These are phyloP conservation scores for Poicephalus meyeri DNA, from an alignment of 2,113 vertebrate species.

Conservation along the genomic window DNA sequence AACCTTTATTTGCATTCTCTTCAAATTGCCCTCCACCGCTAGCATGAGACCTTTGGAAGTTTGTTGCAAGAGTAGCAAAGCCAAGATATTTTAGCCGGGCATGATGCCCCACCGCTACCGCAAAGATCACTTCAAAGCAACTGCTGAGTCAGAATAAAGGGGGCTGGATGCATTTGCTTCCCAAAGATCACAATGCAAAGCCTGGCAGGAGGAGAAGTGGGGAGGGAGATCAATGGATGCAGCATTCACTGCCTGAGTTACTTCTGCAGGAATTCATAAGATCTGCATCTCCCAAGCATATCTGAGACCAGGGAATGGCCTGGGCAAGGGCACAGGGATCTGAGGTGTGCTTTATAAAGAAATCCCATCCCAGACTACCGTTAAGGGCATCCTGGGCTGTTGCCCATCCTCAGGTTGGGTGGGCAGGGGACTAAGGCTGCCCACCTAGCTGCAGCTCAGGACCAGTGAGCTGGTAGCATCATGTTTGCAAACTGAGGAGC, in stretches of 20 bases:
- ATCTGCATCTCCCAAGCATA: neutral
- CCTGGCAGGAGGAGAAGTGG: neutral
- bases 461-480: neutral
- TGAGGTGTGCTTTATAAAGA: neutral
- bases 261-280: slow-evolving; percentile 20
- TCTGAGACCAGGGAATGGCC: neutral
- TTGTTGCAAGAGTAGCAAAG: slow-evolving; percentile 45
- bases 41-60: slow-evolving; percentile 70
- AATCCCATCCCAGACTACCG: neutral
- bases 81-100: slow-evolving; percentile 67
- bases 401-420: neutral
- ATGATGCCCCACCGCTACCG: slow-evolving; percentile 52
- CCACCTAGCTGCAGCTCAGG: neutral
- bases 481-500: accelerated
- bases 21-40: slow-evolving; percentile 68
- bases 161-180: slow-evolving; percentile 11
- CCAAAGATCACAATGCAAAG: slow-evolving; percentile 38
- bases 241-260: slow-evolving; percentile 27
- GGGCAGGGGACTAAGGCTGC: neutral
- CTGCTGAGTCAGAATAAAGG: slow-evolving; percentile 67
- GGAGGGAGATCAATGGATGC: slow-evolving; percentile 23
- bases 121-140: slow-evolving; percentile 52
- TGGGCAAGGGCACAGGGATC: neutral
- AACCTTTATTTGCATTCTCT: slow-evolving; percentile 73
- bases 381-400: neutral